Base-by-base conservation (phyloP, 2,113 vertebrate species). In the Tricholaema leucomelas region DNA sequence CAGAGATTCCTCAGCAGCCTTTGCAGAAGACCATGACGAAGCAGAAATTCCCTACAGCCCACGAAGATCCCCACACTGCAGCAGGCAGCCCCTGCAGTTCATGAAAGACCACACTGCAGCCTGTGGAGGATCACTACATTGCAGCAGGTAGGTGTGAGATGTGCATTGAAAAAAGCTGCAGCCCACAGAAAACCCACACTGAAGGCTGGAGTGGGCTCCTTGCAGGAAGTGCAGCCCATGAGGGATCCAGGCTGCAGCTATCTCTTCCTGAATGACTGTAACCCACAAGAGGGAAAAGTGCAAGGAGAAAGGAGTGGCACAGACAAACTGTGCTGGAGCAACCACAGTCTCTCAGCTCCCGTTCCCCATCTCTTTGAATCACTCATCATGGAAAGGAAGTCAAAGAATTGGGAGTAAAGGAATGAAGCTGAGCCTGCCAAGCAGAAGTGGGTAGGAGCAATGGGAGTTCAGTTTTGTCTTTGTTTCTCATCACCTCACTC, bases 371-470 rank as follows among this genome's bases (percentile, higher is more conserved):
- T 6, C 28, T 58, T 48, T 75, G 27, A 9, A 48, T 10, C 16
- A 11, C 5, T 44, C 1, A 0, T 15, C 6, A 7, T 25, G 20
- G 25, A 6, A 13, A 85, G 15, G 9, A 54, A 3, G 17, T 5
- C 61, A 46, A 69, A 44, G 9, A 56, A 10, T 33, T 3, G 2
- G 50, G 30, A 74, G 75, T 35, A 25, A 60, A 80, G 42, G 19
- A 74, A 25, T 24, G 12, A 84, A 63, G n/a, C 10, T 58, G 60
- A 81, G n/a, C 28, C 23, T 81, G 30, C 25, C 11, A 71, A 75
- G 56, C 10, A 78, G 7, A 85, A 5, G 3, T 14, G 14, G 6
- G 3, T 1, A 0, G 8, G 20, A 9, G 14, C 7, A 80, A 69
- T 4, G 20, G 8, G 5, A 1, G 67, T 23, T 64, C 56, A 27